A percentile compares a stretch with the other conserved stretches of the same genome.
Evolutionary conservation across 2,888 invertebrate species (phyloP).

Genomic region (Callinectes sapidus): DNA sequence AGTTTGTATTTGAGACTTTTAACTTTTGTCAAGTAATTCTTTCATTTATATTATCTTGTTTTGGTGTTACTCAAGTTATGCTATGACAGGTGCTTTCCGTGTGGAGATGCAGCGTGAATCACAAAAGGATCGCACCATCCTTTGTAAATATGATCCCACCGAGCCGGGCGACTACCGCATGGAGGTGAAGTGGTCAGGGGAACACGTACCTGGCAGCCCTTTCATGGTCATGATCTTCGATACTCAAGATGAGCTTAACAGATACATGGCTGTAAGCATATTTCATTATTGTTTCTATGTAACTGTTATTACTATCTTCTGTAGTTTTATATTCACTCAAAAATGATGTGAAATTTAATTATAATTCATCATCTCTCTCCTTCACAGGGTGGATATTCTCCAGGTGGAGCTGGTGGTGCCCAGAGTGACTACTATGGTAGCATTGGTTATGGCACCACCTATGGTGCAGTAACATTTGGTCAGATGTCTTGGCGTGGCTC

Average conservation of each 20-base stretch:
- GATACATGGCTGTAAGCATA: conserved; percentile 72
- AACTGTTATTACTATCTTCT: not conserved
- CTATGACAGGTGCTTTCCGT: conserved; percentile 89
- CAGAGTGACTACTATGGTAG: conserved; percentile 75
- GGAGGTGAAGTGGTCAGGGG: conserved; percentile 82
- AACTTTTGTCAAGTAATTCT: not conserved
- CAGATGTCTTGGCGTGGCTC: conserved; percentile 80
- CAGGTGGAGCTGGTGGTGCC: conserved; percentile 67
- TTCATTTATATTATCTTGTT: not conserved
- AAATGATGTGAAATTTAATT: not conserved
- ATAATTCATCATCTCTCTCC: not conserved
- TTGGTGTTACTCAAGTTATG: not conserved
- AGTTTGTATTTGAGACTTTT: not conserved
- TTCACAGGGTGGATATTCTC: conserved; percentile 72
- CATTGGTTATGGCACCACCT: conserved; percentile 75
- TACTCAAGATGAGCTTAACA: conserved; percentile 84
- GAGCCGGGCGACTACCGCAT: conserved; percentile 99
- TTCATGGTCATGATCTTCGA: conserved; percentile 99
- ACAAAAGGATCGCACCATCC: conserved; percentile 97
- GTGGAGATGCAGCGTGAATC: conserved; percentile 99
- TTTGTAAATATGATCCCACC: conserved; percentile 98
- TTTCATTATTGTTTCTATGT: not conserved
- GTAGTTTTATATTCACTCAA: not conserved
- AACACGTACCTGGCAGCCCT: conserved; percentile 88
- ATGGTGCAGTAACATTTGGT: conserved; percentile 75